A percentile compares a stretch with the other conserved stretches of the same genome.
Conservation (phyloP, 2,888 invertebrate genomes). For the Fragum fragum region DNA sequence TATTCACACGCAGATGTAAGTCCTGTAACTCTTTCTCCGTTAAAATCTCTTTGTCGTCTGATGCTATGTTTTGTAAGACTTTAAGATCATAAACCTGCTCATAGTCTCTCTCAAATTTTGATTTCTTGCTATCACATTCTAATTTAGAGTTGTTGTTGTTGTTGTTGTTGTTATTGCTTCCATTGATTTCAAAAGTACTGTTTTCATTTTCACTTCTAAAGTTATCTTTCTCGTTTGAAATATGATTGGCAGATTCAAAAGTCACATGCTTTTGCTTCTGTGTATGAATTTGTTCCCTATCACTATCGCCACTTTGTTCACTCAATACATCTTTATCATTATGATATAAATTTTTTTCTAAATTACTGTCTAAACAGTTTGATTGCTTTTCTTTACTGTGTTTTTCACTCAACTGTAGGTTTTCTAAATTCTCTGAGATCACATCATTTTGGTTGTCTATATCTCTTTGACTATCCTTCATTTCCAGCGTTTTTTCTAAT, state of each 20-base stretch:
- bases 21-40: constrained; percentile 56
- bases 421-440: neutral
- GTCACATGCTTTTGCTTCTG: neutral
- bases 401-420: neutral
- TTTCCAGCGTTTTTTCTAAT: neutral
- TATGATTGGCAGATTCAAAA: neutral
- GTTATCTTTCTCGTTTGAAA: neutral
- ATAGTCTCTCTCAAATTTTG: constrained; percentile 6
- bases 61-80: constrained; percentile 26
- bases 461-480: neutral
- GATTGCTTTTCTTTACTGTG: neutral
- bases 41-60: constrained; percentile 42
- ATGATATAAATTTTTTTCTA: neutral
- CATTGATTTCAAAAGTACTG: too few species aligned
- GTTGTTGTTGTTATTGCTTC: neutral
- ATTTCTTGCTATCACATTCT: neutral
- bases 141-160: neutral
- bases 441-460: neutral
- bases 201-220: constrained; percentile 8
- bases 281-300: neutral
- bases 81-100: constrained; percentile 11
- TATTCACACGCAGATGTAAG: constrained; percentile 88
- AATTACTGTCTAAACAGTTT: neutral
- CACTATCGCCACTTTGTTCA: neutral
- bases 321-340: neutral